These are phyloP conservation scores for Diadegma fenestrale DNA, from an alignment of 2,888 invertebrate species.

Conservation along the genomic window DNA sequence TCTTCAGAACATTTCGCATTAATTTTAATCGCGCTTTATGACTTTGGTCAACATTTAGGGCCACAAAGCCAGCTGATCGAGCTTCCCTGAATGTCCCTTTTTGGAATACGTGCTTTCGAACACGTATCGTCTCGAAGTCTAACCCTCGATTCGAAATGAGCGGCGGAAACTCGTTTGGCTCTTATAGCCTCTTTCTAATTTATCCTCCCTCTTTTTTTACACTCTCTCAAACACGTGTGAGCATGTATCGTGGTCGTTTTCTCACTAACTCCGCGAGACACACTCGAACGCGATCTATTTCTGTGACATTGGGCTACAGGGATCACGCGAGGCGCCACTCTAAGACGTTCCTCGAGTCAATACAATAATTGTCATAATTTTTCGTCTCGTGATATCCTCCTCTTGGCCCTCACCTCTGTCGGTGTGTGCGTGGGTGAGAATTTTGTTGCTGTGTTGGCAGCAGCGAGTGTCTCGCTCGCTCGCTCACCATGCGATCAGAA, in stretches of 20 bases:
- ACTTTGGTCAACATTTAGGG: background rate
- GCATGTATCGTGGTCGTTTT: background rate
- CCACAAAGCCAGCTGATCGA: background rate
- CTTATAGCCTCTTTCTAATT: constrained; percentile 11
- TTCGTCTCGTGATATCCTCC: constrained; percentile 47
- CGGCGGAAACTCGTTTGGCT: constrained; percentile 58
- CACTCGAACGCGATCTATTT: constrained; percentile 55
- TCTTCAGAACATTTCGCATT: background rate
- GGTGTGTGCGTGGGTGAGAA: constrained; percentile 9
- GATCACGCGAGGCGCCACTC: constrained; percentile 30
- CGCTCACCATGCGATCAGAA: constrained; percentile 17
- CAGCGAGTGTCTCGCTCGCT: constrained; percentile 13
- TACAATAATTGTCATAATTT: constrained; percentile 57
- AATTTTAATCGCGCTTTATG: background rate
- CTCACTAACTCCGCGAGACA: constrained; percentile 12
- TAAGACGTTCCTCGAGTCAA: constrained; percentile 34
- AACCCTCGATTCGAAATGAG: constrained; percentile 38
- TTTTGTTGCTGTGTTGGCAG: background rate
- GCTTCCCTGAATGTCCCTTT: background rate
- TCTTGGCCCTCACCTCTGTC: constrained; percentile 17
- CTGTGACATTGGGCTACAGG: constrained; percentile 38
- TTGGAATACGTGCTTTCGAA: background rate
- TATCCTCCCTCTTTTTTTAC: constrained; percentile 1
- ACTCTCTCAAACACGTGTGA: background rate
- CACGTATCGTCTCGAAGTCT: background rate